A percentile compares a stretch with the other conserved stretches of the same genome.
Conservation (phyloP, 2,113 vertebrate species). For the Odontophorus gujanensis region DNA sequence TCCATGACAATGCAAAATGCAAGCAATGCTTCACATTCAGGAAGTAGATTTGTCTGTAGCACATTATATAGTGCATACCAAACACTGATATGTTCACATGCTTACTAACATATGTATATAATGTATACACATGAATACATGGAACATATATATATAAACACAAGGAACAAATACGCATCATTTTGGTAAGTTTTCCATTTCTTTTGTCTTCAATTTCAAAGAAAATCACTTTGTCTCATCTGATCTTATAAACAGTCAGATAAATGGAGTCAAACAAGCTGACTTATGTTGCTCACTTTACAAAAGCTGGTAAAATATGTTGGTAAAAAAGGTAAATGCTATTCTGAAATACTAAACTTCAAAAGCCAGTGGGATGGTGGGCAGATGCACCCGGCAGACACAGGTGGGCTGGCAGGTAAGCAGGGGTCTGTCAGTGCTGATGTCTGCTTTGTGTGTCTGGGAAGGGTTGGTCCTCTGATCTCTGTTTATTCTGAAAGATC, state of each 20-base stretch:
- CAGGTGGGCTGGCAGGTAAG: background rate
- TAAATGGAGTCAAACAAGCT: background rate
- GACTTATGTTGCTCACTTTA: background rate
- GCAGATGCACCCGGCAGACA: background rate
- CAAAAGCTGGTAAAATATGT: background rate
- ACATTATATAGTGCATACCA: background rate
- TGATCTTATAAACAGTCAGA: background rate
- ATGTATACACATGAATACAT: background rate
- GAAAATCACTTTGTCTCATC: background rate
- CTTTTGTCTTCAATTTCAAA: background rate
- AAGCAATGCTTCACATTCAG: accelerated
- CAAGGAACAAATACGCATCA: background rate
- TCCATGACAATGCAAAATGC: accelerated
- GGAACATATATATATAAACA: background rate
- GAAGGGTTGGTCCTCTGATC: background rate
- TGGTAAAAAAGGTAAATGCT: background rate
- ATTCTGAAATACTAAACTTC: background rate
- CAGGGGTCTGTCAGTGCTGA: background rate
- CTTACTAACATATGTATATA: background rate
- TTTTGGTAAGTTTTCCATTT: background rate
- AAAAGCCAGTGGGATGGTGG: background rate
- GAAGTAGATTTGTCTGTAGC: background rate
- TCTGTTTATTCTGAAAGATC: background rate
- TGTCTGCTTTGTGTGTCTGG: background rate
- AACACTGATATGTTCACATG: background rate